Base-by-base conservation (phyloP, 2,113 vertebrate species). In the Solenodon paradoxus region DNA sequence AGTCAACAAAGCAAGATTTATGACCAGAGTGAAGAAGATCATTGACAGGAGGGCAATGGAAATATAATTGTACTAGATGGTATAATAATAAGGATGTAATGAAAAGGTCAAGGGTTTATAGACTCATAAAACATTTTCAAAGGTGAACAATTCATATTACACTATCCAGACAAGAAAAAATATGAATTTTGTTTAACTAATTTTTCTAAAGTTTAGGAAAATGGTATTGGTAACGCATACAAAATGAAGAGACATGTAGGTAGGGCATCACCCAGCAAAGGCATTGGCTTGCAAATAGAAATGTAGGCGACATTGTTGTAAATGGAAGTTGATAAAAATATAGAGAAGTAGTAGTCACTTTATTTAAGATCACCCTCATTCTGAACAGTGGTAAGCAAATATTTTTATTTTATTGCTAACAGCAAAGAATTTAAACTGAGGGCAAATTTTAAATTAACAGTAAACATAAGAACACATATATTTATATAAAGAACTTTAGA, bases 51-150 rank as follows among this genome's bases (percentile, higher is more conserved):
- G 64, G 35, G 16, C 90, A 93, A 96, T 89, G 72, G 88, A 90
- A 95, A 90, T 92, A 78, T 94, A 95, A 95, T 85, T 95, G 59
- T 95, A 66, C 11, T 95, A 92, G 80, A 90, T 97, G 84, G 47
- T 42, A 0, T 81, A 92, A 90, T 95, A 95, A 93, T 90, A 95
- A 89, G 93, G 89, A 90, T 35, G 61, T 87, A 93, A 94, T 93
- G 90, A 90, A 92, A 95, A 80, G 51, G 79, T 95, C 79, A 96
- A 88, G 96, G 88, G 28, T 40, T 69, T 64, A 90, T 38, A 92
- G 42, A 30, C 28, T 96, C 90, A 95, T 92, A 94, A 97, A 96
- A 90, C 55, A 97, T 64, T 80, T 84, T 96, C 49, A 96, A 86
- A 93, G 80, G 42, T 85, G 59, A 94, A 17, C 28, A 92, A 90